phyloP scores from a whole-genome alignment of 2,797 vertebrate genomes.

The Rhinoraja longicauda region DNA sequence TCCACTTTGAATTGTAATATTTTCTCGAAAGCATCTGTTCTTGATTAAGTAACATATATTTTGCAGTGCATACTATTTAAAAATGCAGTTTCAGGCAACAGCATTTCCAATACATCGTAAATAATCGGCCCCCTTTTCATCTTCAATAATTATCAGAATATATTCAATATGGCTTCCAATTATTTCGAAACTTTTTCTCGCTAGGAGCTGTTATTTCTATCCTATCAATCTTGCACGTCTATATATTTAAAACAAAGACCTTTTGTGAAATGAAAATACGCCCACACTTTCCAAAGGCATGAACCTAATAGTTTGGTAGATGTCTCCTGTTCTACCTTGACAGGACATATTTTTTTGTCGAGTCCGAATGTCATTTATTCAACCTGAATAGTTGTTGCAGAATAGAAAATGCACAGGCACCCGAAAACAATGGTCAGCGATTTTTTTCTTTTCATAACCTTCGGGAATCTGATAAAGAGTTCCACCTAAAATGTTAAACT shows the following conservation, averaged over 20 bases:
- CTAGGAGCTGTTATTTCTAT: neutral
- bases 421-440: neutral
- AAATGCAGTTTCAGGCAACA: neutral
- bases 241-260: neutral
- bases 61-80: neutral
- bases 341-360: neutral
- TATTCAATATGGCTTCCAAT: neutral
- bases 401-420: neutral
- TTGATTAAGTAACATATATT: neutral
- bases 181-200: neutral
- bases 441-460: neutral
- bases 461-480: neutral
- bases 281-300: neutral
- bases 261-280: neutral
- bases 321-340: neutral
- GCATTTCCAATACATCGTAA: neutral
- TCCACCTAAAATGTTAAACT: neutral
- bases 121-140: neutral
- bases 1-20: neutral
- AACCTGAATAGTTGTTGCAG: neutral
- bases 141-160: neutral
- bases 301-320: neutral
- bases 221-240: neutral
- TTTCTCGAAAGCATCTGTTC: neutral
- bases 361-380: neutral